These are phyloP conservation scores for Mesocricetus auratus DNA, from an alignment of 2,113 vertebrate genomes.

Conservation along the genomic window DNA sequence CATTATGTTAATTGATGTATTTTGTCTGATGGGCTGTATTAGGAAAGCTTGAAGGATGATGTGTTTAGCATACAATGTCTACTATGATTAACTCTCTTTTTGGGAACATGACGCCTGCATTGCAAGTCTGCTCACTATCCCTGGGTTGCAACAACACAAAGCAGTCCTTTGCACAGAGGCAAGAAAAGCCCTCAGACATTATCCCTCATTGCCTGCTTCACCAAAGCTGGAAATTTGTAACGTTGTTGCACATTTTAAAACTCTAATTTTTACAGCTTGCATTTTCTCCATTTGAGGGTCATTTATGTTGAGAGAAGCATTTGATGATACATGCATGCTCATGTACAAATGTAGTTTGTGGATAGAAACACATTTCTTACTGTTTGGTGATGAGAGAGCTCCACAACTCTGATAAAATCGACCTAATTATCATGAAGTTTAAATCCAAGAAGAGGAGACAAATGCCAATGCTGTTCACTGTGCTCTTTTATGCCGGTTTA, in stretches of 20 bases:
- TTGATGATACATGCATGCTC: not conserved
- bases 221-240: slow-evolving; percentile 46
- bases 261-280: not conserved
- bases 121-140: slow-evolving; percentile 7
- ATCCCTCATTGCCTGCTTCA: slow-evolving; percentile 3
- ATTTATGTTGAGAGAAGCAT: slow-evolving; percentile 25
- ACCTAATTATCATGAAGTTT: slow-evolving; percentile 8
- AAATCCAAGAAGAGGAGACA: slow-evolving; percentile 18
- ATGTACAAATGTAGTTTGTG: not conserved
- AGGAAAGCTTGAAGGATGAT: slow-evolving; percentile 65
- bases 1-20: slow-evolving; percentile 73
- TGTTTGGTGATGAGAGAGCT: not conserved
- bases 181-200: slow-evolving; percentile 46
- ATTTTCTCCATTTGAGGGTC: slow-evolving; percentile 45
- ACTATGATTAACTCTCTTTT: slow-evolving; percentile 67
- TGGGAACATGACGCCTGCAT: slow-evolving; percentile 31
- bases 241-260: slow-evolving; percentile 57
- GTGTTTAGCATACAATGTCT: slow-evolving; percentile 74
- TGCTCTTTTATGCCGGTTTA: slow-evolving; percentile 2
- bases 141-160: slow-evolving; percentile 11
- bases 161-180: not conserved
- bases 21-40: slow-evolving; percentile 70
- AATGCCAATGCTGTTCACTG: not conserved
- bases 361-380: slow-evolving; percentile 29
- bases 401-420: not conserved